Percentiles rank a stretch among this genome's conserved stretches.
phyloP scores from a whole-genome alignment of 2,797 vertebrate genomes.

The Momotus momota region DNA sequence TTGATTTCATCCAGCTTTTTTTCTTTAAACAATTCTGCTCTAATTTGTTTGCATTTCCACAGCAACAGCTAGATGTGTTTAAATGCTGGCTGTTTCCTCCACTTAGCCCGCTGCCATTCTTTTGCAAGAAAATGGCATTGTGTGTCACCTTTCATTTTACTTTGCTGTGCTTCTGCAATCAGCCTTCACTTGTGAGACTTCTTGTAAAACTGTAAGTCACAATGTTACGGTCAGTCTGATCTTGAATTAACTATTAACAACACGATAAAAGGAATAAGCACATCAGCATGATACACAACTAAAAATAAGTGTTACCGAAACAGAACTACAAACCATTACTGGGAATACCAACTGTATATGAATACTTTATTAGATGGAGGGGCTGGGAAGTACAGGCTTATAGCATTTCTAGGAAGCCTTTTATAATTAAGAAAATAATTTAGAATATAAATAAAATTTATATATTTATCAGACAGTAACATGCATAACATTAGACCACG shows the following conservation, averaged over 20 bases:
- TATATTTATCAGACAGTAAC: neutral
- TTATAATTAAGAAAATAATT: constrained; percentile 49
- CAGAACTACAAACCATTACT: neutral
- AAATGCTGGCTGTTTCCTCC: neutral
- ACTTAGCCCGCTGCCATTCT: neutral
- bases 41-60: neutral
- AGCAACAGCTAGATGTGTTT: neutral
- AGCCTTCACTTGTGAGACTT: neutral
- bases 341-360: neutral
- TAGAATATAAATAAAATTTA: constrained; percentile 27
- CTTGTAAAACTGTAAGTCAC: neutral
- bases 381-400: neutral
- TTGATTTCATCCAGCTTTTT: neutral
- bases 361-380: constrained; percentile 32
- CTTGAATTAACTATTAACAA: neutral
- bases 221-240: accelerated
- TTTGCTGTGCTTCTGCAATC: neutral
- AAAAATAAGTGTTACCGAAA: neutral
- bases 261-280: neutral
- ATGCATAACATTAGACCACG: neutral
- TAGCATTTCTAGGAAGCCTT: neutral
- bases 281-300: neutral
- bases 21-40: neutral
- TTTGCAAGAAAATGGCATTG: neutral
- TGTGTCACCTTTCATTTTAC: neutral